Percentiles rank a stretch among this genome's conserved stretches.
Evolutionary conservation across 1,140 invertebrate species (phyloP).

Genomic region (Delia radicum): DNA sequence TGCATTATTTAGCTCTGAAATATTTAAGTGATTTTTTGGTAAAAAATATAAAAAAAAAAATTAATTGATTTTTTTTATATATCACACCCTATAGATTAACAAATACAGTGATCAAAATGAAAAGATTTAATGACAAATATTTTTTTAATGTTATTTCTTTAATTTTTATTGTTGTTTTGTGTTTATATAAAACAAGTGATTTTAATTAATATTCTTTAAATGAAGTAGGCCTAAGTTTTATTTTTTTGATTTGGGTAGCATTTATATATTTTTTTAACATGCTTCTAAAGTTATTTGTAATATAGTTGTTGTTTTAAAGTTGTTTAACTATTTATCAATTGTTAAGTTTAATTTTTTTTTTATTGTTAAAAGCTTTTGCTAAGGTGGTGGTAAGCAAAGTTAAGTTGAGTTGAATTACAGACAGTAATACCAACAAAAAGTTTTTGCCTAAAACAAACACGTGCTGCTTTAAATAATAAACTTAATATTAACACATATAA

Average conservation of each 20-base stretch:
- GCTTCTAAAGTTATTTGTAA: too few species aligned
- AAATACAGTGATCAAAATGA: too few species aligned
- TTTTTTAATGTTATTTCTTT: too few species aligned
- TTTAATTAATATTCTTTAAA: neutral
- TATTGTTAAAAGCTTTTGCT: neutral
- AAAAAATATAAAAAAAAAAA: neutral
- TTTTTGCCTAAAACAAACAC: constrained; percentile 30
- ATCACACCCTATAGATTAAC: too few species aligned
- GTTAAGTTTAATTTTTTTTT: too few species aligned
- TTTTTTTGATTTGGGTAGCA: too few species aligned
- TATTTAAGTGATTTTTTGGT: neutral
- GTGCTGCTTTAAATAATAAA: constrained; percentile 33
- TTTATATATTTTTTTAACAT: too few species aligned
- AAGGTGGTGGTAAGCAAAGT: neutral
- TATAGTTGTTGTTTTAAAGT: neutral
- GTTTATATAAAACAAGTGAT: too few species aligned
- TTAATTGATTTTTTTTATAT: too few species aligned
- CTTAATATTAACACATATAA: constrained; percentile 35
- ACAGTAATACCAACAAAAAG: neutral
- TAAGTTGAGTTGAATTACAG: too few species aligned
- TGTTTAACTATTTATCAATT: neutral
- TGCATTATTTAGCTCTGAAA: neutral
- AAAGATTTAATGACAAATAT: too few species aligned
- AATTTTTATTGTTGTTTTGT: too few species aligned
- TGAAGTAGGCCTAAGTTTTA: neutral